Percentiles rank a stretch among this genome's conserved stretches.
Conservation (phyloP, 2,113 vertebrate genomes). For the Pristiophorus japonicus region DNA sequence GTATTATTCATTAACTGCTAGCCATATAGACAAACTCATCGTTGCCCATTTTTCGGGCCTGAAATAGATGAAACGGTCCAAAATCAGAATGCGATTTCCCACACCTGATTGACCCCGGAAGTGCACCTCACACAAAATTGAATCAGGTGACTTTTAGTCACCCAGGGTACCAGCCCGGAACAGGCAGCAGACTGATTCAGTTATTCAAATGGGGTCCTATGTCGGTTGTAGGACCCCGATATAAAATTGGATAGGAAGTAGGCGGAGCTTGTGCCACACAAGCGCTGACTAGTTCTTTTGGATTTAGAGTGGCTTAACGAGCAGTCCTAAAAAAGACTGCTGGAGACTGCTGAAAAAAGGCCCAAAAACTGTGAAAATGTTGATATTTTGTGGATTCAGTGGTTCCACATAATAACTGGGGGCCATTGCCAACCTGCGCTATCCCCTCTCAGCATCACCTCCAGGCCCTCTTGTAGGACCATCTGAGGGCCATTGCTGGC, state of each 20-base stretch:
- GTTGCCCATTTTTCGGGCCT: background rate
- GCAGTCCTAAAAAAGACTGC: background rate
- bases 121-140: background rate
- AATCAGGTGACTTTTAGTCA: background rate
- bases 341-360: background rate
- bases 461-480: background rate
- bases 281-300: background rate
- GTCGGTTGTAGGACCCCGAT: too few species aligned
- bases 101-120: background rate
- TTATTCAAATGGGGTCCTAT: background rate
- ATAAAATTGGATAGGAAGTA: too few species aligned
- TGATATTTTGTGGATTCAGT: background rate
- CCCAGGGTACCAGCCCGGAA: background rate
- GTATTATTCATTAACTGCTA: too few species aligned
- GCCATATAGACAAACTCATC: background rate
- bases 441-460: background rate
- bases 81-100: background rate
- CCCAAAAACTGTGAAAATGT: background rate
- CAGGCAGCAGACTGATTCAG: background rate
- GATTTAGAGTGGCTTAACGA: background rate
- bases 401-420: background rate
- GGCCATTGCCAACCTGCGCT: background rate
- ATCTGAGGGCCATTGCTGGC: background rate
- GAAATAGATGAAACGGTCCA: background rate
- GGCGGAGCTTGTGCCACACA: background rate